Base-by-base conservation (phyloP, 1,140 invertebrate genomes). In the Rhynchophorus ferrugineus region DNA sequence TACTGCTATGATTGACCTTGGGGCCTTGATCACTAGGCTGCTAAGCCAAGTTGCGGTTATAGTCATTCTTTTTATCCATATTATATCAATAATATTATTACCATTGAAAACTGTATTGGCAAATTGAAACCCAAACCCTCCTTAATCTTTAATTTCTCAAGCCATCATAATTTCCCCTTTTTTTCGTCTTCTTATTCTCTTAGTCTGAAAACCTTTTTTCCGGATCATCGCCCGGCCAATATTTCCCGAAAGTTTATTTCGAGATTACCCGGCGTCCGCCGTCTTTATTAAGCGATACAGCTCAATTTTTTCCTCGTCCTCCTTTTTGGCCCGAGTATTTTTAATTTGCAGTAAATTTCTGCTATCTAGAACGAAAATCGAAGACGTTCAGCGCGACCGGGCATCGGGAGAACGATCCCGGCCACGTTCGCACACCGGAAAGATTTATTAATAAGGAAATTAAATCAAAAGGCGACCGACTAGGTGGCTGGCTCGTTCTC, bases 221-320 rank as follows among this genome's bases (percentile, higher is more conserved):
- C 24, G 11, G 24, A 29, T 29, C 54, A 57, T 38, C 47, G 33
- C 46, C 43, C 11, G 5, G 5, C 24, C 11, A 5, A 29, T 29
- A 29, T 29, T 29, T 29, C 24, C 24, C 24, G 24, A 29, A 29
- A 11, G 5, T 29, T 29, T 29, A 29, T 29, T 29, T 29, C 24
- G 5, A 29, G 24, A 29, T 29, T 29, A 29, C 24, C 29, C 11
- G 24, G 24, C 24, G 5, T 11, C 5, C 11, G 24, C 11, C 24
- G 20, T 29, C 24, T 29, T 11, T 29, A 29, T 29, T 29, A 29
- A 29, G 24, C 24, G 24, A 29, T 29, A 29, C 24, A 29, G 24
- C 24, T 29, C 24, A 29, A 29, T 29, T 29, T 29, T 29, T 29
- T 29, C 24, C 11, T 11, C 11, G 24, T n/a, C n/a, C 24, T 29